These are phyloP conservation scores for Nasonia vitripennis DNA, from an alignment of 1,140 invertebrate species.

Conservation along the genomic window DNA sequence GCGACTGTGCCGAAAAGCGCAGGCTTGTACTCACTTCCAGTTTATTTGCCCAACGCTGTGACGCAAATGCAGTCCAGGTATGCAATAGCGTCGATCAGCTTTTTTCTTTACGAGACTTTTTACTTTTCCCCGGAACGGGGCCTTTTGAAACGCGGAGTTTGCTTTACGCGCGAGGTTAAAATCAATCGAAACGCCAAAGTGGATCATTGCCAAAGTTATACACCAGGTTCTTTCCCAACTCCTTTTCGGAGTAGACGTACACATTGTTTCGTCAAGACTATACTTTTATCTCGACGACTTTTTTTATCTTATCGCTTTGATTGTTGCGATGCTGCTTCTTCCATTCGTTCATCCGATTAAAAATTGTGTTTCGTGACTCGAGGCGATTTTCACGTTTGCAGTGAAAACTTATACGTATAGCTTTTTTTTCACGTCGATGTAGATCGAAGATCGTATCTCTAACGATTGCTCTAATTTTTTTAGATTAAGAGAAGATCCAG, in stretches of 20 bases:
- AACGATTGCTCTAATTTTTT: neutral
- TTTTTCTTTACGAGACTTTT: neutral
- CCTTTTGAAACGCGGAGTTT: slow-evolving; percentile 23
- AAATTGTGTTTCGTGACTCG: neutral
- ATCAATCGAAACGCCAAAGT: slow-evolving; percentile 26
- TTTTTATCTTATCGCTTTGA: neutral
- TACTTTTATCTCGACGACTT: too few relatives aligned
- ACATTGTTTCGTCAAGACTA: neutral
- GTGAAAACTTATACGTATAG: neutral
- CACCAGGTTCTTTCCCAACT: slow-evolving; percentile 2
- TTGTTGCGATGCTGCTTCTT: neutral
- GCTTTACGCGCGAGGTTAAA: slow-evolving; percentile 18
- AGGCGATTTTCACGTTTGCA: neutral
- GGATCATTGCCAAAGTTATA: slow-evolving; percentile 50
- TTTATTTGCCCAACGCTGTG: neutral
- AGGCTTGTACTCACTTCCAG: neutral
- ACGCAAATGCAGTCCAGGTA: neutral
- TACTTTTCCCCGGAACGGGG: neutral
- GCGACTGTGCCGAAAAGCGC: neutral
- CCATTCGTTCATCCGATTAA: too few relatives aligned
- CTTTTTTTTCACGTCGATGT: neutral
- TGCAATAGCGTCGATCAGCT: neutral
- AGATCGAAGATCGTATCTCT: neutral
- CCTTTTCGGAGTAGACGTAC: neutral
- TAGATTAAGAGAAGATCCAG: neutral